phyloP scores from a whole-genome alignment of 2,888 invertebrate genomes.

The Hemistola chrysoprasaria region DNA sequence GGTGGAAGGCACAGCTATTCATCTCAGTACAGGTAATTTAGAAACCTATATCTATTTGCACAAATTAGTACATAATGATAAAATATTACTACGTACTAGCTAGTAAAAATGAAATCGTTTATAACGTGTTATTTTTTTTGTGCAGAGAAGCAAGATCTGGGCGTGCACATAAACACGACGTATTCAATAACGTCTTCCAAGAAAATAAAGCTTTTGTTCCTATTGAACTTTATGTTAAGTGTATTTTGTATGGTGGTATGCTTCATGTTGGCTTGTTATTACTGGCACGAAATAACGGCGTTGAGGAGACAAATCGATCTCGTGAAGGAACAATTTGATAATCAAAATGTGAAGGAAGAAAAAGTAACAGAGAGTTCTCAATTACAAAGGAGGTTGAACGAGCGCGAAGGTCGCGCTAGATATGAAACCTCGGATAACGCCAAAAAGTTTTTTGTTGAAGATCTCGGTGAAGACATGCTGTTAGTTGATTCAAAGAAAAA shows the following conservation, averaged over 20 bases:
- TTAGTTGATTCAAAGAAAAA: conserved; percentile 68
- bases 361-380: conserved; percentile 22
- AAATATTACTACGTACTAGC: too few species aligned
- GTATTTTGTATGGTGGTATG: conserved; percentile 65
- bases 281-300: conserved; percentile 68
- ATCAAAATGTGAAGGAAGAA: conserved; percentile 52
- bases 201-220: conserved; percentile 72
- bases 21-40: conserved; percentile 69
- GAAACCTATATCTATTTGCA: conserved; percentile 19
- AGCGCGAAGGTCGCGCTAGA: conserved; percentile 47
- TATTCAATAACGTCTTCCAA: conserved; percentile 76
- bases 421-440: conserved; percentile 41
- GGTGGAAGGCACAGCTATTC: conserved; percentile 69
- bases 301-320: conserved; percentile 65
- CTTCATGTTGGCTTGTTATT: conserved; percentile 67
- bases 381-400: conserved; percentile 29
- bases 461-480: conserved; percentile 67
- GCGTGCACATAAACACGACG: conserved; percentile 74
- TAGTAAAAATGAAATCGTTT: conserved; percentile 5
- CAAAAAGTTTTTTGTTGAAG: conserved; percentile 62
- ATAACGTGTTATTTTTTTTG: conserved; percentile 35
- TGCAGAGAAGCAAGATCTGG: conserved; percentile 72
- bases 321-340: conserved; percentile 59
- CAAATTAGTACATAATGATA: too few species aligned
- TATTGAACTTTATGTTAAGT: conserved; percentile 69